phyloP scores from a whole-genome alignment of 2,888 invertebrate genomes.

The Orthosia incerta region DNA sequence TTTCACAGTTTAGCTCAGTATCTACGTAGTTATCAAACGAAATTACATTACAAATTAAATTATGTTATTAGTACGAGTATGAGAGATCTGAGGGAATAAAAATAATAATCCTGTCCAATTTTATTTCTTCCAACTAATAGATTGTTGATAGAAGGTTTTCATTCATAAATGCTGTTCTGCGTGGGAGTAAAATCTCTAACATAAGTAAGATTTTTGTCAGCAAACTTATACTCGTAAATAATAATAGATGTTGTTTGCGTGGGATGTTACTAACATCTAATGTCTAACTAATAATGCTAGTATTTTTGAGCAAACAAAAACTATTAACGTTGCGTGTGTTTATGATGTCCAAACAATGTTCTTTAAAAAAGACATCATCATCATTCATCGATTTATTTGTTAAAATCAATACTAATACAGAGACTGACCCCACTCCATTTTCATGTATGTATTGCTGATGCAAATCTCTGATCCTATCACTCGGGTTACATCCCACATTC shows the following conservation, averaged over 20 bases:
- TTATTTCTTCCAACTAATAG: neutral
- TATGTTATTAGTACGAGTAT: neutral
- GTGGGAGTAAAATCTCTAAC: neutral
- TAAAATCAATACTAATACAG: neutral
- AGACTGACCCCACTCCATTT: neutral
- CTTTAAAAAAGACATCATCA: neutral
- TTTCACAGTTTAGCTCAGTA: neutral
- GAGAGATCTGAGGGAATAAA: neutral
- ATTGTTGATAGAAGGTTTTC: neutral
- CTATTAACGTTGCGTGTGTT: neutral
- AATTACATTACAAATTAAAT: neutral
- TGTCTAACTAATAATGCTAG: too few relatives aligned
- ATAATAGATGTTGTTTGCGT: neutral
- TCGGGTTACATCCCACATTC: slow-evolving; percentile 37
- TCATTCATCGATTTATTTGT: neutral
- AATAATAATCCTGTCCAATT: neutral
- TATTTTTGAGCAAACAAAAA: neutral
- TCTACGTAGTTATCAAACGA: neutral
- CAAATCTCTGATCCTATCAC: slow-evolving; percentile 45
- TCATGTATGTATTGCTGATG: slow-evolving; percentile 20
- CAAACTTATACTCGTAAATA: too few relatives aligned
- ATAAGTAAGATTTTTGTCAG: neutral
- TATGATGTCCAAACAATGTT: neutral
- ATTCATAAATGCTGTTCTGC: neutral
- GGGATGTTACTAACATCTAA: neutral